These are phyloP conservation scores for Enteromius trimaculatus DNA, from an alignment of 2,797 vertebrate genomes.

Conservation along the genomic window DNA sequence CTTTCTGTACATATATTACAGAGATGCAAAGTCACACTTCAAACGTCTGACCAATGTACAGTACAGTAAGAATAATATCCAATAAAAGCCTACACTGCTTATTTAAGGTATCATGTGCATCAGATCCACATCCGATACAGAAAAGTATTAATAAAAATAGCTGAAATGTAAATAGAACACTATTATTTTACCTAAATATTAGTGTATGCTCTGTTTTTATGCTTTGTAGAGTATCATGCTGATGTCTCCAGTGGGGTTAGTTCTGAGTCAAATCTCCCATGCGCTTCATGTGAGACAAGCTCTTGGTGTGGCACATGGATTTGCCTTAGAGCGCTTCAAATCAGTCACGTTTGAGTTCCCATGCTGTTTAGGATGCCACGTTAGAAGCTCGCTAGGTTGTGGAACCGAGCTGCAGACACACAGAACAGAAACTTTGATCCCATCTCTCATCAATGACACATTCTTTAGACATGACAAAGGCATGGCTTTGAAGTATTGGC, in stretches of 20 bases:
- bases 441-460: slow-evolving; percentile 32
- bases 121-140: background rate
- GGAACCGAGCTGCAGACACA: slow-evolving; percentile 10
- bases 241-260: background rate
- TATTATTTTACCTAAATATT: background rate
- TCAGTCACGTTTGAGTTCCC: background rate
- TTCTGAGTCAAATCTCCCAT: background rate
- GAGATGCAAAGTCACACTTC: background rate
- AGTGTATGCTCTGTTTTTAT: background rate
- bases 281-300: background rate
- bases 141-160: background rate
- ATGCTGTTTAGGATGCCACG: background rate
- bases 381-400: background rate
- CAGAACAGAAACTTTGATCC: slow-evolving; percentile 45
- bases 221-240: background rate
- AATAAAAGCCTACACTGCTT: background rate
- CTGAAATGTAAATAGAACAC: background rate
- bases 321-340: background rate
- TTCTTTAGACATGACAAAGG: slow-evolving; percentile 53
- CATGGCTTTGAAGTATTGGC: slow-evolving; percentile 45
- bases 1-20: too few relatives aligned
- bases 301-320: background rate
- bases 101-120: background rate
- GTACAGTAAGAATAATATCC: background rate
- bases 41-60: background rate